Evolutionary conservation across 2,113 vertebrate genomes (phyloP).

Genomic region (Recurvirostra avosetta): DNA sequence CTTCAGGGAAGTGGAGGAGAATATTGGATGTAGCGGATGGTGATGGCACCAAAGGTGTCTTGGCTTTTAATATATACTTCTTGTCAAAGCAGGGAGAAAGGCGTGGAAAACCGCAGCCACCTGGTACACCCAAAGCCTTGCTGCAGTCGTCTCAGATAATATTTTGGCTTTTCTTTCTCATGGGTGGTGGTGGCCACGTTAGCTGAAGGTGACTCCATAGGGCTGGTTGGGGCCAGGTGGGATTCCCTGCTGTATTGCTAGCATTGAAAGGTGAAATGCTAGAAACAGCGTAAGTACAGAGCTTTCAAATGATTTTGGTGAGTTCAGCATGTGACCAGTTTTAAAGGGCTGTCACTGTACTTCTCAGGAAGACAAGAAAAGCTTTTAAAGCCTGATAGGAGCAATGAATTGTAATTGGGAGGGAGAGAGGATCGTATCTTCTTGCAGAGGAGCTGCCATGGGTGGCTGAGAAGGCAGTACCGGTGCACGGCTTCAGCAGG

Average conservation of each 20-base stretch:
- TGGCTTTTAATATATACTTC: background rate
- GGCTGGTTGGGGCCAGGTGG: fast-evolving
- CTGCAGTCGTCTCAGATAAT: fast-evolving
- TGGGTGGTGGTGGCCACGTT: fast-evolving
- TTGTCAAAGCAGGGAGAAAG: background rate
- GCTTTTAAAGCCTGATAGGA: background rate
- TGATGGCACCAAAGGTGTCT: background rate
- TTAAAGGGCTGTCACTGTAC: background rate
- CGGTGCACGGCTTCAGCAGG: fast-evolving
- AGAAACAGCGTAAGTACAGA: background rate
- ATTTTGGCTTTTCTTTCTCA: background rate
- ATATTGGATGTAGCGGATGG: fast-evolving
- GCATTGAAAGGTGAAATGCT: background rate
- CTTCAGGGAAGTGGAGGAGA: background rate
- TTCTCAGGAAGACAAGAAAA: background rate
- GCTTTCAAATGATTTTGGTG: background rate
- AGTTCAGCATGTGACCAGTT: background rate
- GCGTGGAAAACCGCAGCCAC: fast-evolving
- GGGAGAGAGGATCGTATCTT: fast-evolving
- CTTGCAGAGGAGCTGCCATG: fast-evolving
- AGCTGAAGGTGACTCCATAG: background rate
- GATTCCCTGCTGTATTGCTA: background rate
- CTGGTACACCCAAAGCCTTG: background rate
- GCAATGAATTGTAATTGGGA: fast-evolving
- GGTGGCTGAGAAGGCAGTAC: background rate